A percentile compares a stretch with the other conserved stretches of the same genome.
Evolutionary conservation across 2,797 vertebrate species (phyloP).

Genomic region (Acropternis orthonyx): DNA sequence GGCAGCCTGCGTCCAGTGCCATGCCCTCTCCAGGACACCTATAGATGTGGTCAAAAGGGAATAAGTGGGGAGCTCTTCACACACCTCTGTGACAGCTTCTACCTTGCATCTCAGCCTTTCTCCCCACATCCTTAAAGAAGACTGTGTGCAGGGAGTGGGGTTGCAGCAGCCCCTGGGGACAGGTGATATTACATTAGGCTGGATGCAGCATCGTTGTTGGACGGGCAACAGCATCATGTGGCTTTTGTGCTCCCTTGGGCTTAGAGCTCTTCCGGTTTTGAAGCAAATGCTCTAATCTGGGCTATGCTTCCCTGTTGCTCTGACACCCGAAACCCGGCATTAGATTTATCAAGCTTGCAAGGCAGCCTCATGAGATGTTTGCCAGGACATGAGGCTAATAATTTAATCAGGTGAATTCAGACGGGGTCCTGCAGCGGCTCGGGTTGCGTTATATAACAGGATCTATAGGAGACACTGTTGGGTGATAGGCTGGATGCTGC

Average conservation of each 20-base stretch:
- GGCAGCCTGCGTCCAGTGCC: background rate
- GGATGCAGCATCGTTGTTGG: accelerated
- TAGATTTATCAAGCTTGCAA: background rate
- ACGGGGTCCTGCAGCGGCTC: background rate
- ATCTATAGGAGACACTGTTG: background rate
- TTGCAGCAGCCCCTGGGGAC: background rate
- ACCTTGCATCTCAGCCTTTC: background rate
- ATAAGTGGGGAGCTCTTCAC: background rate
- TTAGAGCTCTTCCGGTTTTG: slow-evolving; percentile 46
- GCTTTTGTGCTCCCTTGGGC: accelerated
- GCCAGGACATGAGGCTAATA: slow-evolving; percentile 55
- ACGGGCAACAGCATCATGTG: background rate
- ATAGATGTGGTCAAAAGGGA: background rate
- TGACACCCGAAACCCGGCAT: background rate
- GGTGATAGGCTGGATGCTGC: background rate
- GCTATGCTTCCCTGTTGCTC: background rate
- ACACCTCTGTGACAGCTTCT: background rate
- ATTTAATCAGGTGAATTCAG: slow-evolving; percentile 63
- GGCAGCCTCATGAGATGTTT: slow-evolving; percentile 40
- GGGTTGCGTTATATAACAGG: background rate
- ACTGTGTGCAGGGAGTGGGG: background rate
- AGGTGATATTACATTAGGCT: background rate
- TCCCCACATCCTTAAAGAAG: background rate
- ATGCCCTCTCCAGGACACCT: background rate
- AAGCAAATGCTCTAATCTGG: background rate